Conservation (phyloP, 2,888 invertebrate species). For the Boloria selene region DNA sequence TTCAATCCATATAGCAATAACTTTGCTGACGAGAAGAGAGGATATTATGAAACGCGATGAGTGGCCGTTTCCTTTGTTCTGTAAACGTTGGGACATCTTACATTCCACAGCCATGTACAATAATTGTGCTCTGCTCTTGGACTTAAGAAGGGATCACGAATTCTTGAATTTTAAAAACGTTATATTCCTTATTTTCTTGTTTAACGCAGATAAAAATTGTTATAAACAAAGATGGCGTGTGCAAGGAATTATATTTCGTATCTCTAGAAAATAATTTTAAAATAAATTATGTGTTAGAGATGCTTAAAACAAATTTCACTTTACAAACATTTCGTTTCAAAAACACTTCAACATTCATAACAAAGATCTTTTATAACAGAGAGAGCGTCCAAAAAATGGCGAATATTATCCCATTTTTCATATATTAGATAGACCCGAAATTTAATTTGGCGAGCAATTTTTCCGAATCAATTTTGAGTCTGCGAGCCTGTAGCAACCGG, state of each 20-base stretch:
- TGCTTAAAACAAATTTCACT: not conserved
- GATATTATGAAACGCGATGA: slow-evolving; percentile 34
- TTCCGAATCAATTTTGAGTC: slow-evolving; percentile 37
- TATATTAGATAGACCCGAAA: slow-evolving; percentile 17
- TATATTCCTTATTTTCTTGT: slow-evolving; percentile 10
- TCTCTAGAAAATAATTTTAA: not conserved
- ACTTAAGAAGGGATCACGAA: slow-evolving; percentile 5
- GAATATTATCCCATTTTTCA: slow-evolving; percentile 6
- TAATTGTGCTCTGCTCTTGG: slow-evolving; percentile 7
- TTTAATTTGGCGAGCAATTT: slow-evolving; percentile 28
- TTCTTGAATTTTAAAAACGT: slow-evolving; percentile 9
- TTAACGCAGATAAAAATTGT: not conserved
- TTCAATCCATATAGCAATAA: slow-evolving; percentile 3
- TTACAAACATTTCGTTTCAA: not conserved
- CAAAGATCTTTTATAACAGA: not conserved
- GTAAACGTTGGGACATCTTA: slow-evolving; percentile 47
- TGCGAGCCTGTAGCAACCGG: slow-evolving; percentile 10
- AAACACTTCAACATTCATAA: not conserved
- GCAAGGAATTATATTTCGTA: too few relatives aligned
- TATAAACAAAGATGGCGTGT: not conserved
- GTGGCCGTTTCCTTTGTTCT: slow-evolving; percentile 48
- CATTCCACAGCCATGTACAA: slow-evolving; percentile 38
- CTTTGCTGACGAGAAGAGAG: slow-evolving; percentile 9
- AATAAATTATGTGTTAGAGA: not conserved
- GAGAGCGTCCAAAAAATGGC: not conserved